Percentiles rank a stretch among this genome's conserved stretches.
Evolutionary conservation across 2,888 invertebrate genomes (phyloP).

Genomic region (Colostygia pectinataria): DNA sequence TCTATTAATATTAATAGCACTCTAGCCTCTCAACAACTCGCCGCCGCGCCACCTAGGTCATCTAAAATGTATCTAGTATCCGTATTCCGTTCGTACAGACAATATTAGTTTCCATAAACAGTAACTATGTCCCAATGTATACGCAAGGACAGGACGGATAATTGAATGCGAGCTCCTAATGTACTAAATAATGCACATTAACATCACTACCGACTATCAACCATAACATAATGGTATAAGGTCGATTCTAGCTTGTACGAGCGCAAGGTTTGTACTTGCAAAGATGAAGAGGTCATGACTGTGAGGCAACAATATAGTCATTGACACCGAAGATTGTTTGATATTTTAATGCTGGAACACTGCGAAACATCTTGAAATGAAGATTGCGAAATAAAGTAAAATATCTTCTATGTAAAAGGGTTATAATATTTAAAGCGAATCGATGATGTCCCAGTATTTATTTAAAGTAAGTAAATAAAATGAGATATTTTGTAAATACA

Average conservation of each 20-base stretch:
- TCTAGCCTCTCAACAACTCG: too few relatives aligned
- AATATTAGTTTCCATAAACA: too few relatives aligned
- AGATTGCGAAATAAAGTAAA: background rate
- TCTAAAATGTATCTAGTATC: too few relatives aligned
- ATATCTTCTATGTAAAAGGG: too few relatives aligned
- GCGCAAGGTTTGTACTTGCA: constrained; percentile 45
- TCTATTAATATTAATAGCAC: too few relatives aligned
- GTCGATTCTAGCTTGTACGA: constrained; percentile 21
- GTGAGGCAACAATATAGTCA: constrained; percentile 44
- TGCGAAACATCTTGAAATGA: constrained; percentile 5
- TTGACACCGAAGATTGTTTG: constrained; percentile 43
- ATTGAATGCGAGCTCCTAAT: constrained; percentile 61
- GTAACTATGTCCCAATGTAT: constrained; percentile 38
- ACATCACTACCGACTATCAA: constrained; percentile 33
- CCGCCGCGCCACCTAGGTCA: too few relatives aligned
- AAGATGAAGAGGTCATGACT: constrained; percentile 53
- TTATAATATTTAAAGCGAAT: too few relatives aligned
- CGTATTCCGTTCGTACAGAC: too few relatives aligned
- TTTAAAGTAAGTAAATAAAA: too few relatives aligned
- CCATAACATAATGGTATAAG: constrained; percentile 31
- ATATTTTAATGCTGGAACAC: constrained; percentile 25
- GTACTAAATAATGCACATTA: constrained; percentile 49
- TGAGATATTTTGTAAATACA: too few relatives aligned
- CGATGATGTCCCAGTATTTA: too few relatives aligned
- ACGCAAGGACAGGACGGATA: constrained; percentile 48